Percentiles rank a stretch among this genome's conserved stretches.
phyloP scores from a whole-genome alignment of 1,140 invertebrate species.

The Glossosoma conforme region DNA sequence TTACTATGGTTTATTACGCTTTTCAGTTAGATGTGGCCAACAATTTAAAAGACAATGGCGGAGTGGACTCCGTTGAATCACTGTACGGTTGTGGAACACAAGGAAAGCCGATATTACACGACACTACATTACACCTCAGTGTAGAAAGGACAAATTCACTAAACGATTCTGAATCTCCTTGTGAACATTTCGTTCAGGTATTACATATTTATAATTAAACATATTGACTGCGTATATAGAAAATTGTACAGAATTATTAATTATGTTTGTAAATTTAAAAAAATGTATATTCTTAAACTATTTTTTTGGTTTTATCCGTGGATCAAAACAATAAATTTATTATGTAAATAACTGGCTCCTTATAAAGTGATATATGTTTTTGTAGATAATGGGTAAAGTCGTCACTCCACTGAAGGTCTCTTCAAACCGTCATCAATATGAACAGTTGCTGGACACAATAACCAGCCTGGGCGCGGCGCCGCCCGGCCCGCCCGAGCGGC shows the following conservation, averaged over 20 bases:
- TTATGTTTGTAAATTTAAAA: too few relatives aligned
- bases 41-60: conserved; percentile 9
- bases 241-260: too few relatives aligned
- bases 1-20: not conserved
- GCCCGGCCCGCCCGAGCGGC: conserved; percentile 6
- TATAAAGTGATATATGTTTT: too few relatives aligned
- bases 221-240: too few relatives aligned
- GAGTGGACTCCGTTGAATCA: conserved; percentile 16
- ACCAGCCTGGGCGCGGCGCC: conserved; percentile 38
- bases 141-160: conserved; percentile 15
- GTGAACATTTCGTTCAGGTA: conserved; percentile 23
- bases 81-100: conserved; percentile 24
- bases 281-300: too few relatives aligned
- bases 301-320: too few relatives aligned
- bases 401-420: conserved; percentile 81
- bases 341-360: too few relatives aligned
- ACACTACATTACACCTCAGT: conserved; percentile 28
- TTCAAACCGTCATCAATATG: conserved; percentile 79
- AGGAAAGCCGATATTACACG: conserved; percentile 38
- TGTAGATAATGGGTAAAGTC: conserved; percentile 70
- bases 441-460: conserved; percentile 78
- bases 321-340: too few relatives aligned
- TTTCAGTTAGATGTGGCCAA: conserved; percentile 25
- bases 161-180: conserved; percentile 13
- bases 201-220: too few relatives aligned